phyloP scores from a whole-genome alignment of 2,113 vertebrate genomes.

The Murina feae region DNA sequence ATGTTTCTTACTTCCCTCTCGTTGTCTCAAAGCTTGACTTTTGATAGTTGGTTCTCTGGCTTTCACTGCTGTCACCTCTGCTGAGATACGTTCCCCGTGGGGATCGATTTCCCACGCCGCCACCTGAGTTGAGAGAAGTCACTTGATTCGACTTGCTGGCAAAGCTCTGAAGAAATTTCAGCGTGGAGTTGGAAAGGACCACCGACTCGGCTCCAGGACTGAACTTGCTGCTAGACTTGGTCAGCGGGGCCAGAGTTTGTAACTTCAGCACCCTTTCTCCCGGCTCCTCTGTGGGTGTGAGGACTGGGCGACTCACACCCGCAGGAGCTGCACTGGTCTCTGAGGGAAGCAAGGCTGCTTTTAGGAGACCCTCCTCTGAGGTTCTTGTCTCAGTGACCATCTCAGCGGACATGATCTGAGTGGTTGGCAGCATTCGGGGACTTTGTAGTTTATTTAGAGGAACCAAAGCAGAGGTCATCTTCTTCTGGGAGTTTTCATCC shows the following conservation, averaged over 20 bases:
- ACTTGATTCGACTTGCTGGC: conserved; percentile 13
- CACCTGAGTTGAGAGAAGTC: neutral
- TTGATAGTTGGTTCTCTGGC: conserved; percentile 50
- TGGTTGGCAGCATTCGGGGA: neutral
- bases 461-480: neutral
- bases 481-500: conserved; percentile 12
- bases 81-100: conserved; percentile 32
- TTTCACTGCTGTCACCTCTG: neutral
- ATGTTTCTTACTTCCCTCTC: conserved; percentile 81
- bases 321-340: neutral
- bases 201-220: neutral
- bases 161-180: conserved; percentile 52
- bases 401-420: neutral
- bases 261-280: neutral
- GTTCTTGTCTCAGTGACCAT: neutral
- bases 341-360: neutral
- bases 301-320: neutral
- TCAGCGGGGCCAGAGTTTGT: neutral
- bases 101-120: neutral
- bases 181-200: conserved; percentile 39
- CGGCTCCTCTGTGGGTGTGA: neutral
- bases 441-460: neutral
- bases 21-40: conserved; percentile 77
- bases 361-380: neutral
- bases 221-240: neutral